Percentiles rank a stretch among this genome's conserved stretches.
Evolutionary conservation across 2,888 invertebrate genomes (phyloP).

Genomic region (Trissolcus brochymenae): DNA sequence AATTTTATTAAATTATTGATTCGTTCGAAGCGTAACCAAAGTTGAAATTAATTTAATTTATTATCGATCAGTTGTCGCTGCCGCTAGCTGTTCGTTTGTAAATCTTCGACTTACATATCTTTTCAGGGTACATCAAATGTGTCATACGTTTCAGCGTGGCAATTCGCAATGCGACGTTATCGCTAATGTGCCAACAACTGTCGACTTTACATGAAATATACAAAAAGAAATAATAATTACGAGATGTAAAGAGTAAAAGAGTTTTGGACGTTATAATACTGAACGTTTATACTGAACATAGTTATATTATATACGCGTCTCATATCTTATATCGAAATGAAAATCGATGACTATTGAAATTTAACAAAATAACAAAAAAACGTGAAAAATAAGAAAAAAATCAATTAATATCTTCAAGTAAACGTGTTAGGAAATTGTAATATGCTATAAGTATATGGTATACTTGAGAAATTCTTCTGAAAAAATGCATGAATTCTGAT

Average conservation of each 20-base stretch:
- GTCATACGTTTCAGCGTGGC: slow-evolving; percentile 59
- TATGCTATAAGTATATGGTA: slow-evolving; percentile 57
- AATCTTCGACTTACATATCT: slow-evolving; percentile 71
- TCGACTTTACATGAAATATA: slow-evolving; percentile 62
- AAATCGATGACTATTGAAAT: slow-evolving; percentile 13
- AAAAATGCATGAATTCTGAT: slow-evolving; percentile 67
- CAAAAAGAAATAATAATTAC: slow-evolving; percentile 23
- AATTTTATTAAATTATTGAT: slow-evolving; percentile 43
- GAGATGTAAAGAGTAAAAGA: slow-evolving; percentile 15
- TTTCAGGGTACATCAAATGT: slow-evolving; percentile 70
- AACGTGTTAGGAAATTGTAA: slow-evolving; percentile 63
- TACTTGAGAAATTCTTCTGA: slow-evolving; percentile 62
- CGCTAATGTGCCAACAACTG: slow-evolving; percentile 71
- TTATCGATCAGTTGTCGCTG: slow-evolving; percentile 61
- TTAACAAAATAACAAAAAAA: slow-evolving; percentile 31
- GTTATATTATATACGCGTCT: slow-evolving; percentile 50
- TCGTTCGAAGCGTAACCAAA: slow-evolving; percentile 66
- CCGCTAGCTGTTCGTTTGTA: slow-evolving; percentile 63
- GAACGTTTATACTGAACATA: slow-evolving; percentile 54
- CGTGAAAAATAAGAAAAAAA: slow-evolving; percentile 29
- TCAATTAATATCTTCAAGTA: slow-evolving; percentile 65
- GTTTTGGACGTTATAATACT: slow-evolving; percentile 44
- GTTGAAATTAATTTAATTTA: slow-evolving; percentile 52
- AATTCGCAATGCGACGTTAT: slow-evolving; percentile 62
- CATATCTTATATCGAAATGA: slow-evolving; percentile 49